Evolutionary conservation across 2,113 vertebrate genomes (phyloP).

Genomic region (Gallinago undulata): DNA sequence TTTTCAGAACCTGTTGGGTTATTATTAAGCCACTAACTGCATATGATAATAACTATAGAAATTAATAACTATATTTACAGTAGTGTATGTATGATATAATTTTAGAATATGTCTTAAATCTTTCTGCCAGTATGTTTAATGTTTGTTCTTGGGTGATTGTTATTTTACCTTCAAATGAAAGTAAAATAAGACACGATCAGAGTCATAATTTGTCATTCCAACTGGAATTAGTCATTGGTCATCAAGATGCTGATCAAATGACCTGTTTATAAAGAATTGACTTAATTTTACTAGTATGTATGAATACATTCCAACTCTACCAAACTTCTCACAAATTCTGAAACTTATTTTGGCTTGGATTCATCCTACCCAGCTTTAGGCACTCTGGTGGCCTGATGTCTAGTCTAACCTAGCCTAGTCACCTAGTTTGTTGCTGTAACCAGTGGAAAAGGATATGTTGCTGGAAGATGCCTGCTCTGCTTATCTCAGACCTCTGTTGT

Average conservation of each 20-base stretch:
- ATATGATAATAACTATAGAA: background rate
- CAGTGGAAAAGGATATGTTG: background rate
- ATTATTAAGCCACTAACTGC: background rate
- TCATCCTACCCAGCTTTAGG: background rate
- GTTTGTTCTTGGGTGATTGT: background rate
- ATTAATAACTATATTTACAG: background rate
- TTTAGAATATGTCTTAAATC: background rate
- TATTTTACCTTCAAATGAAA: slow-evolving; percentile 10
- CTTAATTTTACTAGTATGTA: background rate
- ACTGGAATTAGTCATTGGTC: slow-evolving; percentile 34
- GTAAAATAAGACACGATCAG: background rate
- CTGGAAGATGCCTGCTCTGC: background rate
- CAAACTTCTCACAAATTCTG: background rate
- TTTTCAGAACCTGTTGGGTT: background rate
- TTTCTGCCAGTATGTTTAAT: background rate
- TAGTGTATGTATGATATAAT: background rate
- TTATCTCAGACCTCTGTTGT: background rate
- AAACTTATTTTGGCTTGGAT: background rate
- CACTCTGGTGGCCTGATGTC: too few species aligned
- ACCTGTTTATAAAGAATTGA: background rate
- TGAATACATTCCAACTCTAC: background rate
- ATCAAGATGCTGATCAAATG: slow-evolving; percentile 2
- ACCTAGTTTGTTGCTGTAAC: background rate
- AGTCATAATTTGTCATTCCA: slow-evolving; percentile 39
- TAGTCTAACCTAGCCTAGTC: background rate